Base-by-base conservation (phyloP, 2,888 invertebrate species). In the Periphyllus acericola region DNA sequence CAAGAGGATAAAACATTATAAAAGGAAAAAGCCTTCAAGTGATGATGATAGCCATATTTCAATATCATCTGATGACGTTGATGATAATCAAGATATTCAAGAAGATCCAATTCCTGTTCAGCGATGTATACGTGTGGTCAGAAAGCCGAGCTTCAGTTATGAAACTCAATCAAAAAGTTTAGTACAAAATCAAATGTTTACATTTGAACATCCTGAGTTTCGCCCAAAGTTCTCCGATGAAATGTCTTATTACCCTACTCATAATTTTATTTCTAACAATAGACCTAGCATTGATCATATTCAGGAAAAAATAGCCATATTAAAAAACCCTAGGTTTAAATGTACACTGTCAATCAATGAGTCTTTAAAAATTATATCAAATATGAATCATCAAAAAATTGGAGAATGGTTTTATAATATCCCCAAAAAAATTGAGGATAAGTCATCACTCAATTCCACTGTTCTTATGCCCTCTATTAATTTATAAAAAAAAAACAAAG, bases 361-460 rank as follows among this genome's bases (percentile, higher is more conserved):
- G 2, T 81, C 60, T 66, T 40, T 74, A 46, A 36, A 81, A 81
- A 17, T 66, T 21, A 55, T 87, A 19, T 80, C 80, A 40, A 87
- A 74, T 19, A 60, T 74, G 40, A 32, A 74, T 72, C 66, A 66
- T 46, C 40, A 40, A n/a, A 11, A 60, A 74, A 60, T 87, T 36
- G 87, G 81, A 74, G 46, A 74, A 40, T 87, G 87, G 87, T 81
- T 87, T 46, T 75, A 81, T 74, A 74, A 87, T 60, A 32, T 75
- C 32, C 87, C 80, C 19, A 72, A 74, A 40, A 72, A 80, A 87
- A 74, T 87, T 29, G 46, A 81, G 66, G 87, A 87, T 74, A 60
- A 79, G 4, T 74, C 74, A 40, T 87, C 80, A 46, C 81, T 81
- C n/a, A 40, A 87, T 74, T 46, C 86, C 5, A 29, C n/a, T 8